Percentiles rank a stretch among this genome's conserved stretches.
Conservation (phyloP, 1,140 invertebrate species). For the Mya arenaria region DNA sequence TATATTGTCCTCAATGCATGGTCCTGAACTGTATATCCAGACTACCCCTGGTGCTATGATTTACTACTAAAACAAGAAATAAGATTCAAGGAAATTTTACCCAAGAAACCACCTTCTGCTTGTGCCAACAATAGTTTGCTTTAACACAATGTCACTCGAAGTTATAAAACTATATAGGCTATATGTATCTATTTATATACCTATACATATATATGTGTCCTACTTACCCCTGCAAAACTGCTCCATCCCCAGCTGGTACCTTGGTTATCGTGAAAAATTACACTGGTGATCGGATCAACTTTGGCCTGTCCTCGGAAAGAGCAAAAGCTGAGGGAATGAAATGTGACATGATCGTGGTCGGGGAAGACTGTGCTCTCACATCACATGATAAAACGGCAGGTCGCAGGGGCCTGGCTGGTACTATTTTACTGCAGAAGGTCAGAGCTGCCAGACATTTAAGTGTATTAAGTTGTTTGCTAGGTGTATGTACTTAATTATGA, state of each 20-base stretch:
- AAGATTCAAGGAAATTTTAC: too few relatives aligned
- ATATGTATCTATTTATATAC: neutral
- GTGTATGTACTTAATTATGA: too few relatives aligned
- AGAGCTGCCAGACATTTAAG: too few relatives aligned
- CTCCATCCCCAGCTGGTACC: conserved; percentile 86
- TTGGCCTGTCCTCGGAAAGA: conserved; percentile 90
- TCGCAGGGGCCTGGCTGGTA: conserved; percentile 89
- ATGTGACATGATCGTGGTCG: conserved; percentile 86
- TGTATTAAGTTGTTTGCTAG: too few relatives aligned
- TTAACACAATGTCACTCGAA: too few relatives aligned
- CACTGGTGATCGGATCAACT: conserved; percentile 93
- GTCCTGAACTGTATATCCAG: too few relatives aligned
- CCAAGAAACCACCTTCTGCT: too few relatives aligned
- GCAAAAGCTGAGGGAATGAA: conserved; percentile 85
- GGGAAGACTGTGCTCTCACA: conserved; percentile 87
- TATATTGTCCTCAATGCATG: too few relatives aligned
- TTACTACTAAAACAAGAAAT: too few relatives aligned
- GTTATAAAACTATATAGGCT: neutral
- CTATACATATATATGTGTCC: neutral
- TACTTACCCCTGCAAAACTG: neutral
- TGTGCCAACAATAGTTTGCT: too few relatives aligned
- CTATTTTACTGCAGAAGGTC: conserved; percentile 89
- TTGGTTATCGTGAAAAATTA: conserved; percentile 92
- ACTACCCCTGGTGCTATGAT: too few relatives aligned
- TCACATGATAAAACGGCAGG: conserved; percentile 83